Percentiles rank a stretch among this genome's conserved stretches.
Conservation (phyloP, 2,888 invertebrate species). For the Coelinius sp. region DNA sequence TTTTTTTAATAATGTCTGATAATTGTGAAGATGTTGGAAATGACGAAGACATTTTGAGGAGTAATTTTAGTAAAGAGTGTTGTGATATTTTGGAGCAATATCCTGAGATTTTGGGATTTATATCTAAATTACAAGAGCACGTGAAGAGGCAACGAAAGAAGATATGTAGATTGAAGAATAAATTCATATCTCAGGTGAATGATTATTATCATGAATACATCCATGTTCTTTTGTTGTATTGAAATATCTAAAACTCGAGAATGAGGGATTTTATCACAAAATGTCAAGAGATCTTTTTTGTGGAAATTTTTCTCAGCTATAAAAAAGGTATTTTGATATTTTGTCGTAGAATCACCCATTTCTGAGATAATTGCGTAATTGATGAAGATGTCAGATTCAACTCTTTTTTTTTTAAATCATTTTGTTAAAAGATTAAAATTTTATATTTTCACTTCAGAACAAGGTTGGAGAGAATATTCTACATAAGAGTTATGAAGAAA, state of each 20-base stretch:
- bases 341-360: too few relatives aligned
- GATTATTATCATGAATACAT: not conserved
- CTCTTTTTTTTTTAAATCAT: too few relatives aligned
- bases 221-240: too few relatives aligned
- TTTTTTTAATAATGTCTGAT: not conserved
- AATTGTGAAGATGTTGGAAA: not conserved
- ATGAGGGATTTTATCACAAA: too few relatives aligned
- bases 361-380: too few relatives aligned
- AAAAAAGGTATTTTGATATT: too few relatives aligned
- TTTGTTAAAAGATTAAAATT: not conserved
- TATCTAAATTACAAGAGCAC: slow-evolving; percentile 74
- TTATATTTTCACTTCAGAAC: slow-evolving; percentile 44
- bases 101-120: slow-evolving; percentile 75
- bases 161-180: slow-evolving; percentile 75
- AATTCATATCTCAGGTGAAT: slow-evolving; percentile 73
- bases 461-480: not conserved
- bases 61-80: slow-evolving; percentile 51
- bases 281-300: too few relatives aligned
- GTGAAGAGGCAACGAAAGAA: slow-evolving; percentile 75
- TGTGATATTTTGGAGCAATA: slow-evolving; percentile 72
- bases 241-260: too few relatives aligned
- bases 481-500: slow-evolving; percentile 53
- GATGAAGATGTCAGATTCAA: too few relatives aligned
- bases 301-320: too few relatives aligned
- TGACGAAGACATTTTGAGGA: slow-evolving; percentile 36